These are phyloP conservation scores for Lutjanus erythropterus DNA, from an alignment of 2,113 vertebrate genomes.

Conservation along the genomic window DNA sequence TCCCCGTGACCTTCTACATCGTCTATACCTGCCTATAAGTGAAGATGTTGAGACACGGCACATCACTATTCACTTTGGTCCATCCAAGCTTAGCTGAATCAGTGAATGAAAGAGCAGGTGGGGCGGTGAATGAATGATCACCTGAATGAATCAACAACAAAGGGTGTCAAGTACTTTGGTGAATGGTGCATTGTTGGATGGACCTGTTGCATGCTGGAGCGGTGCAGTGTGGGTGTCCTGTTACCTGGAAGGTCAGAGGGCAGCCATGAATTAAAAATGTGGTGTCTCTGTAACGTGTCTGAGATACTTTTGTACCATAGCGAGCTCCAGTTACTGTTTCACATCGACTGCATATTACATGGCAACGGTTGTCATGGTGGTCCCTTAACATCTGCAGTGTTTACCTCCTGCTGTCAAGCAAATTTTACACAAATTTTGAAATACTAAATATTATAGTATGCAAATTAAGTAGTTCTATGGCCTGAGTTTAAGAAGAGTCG, in stretches of 20 bases:
- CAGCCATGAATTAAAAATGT: slow-evolving; percentile 74
- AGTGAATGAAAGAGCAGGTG: slow-evolving; percentile 33
- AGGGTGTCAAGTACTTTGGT: slow-evolving; percentile 21
- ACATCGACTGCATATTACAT: neutral
- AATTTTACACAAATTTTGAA: slow-evolving; percentile 9
- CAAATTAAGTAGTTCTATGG: neutral
- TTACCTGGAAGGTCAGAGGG: slow-evolving; percentile 55
- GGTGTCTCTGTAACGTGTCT: slow-evolving; percentile 10
- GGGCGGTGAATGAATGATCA: slow-evolving; percentile 21
- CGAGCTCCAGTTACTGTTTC: slow-evolving; percentile 62
- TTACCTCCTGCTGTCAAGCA: slow-evolving; percentile 2
- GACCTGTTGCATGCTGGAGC: neutral
- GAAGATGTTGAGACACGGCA: too few relatives aligned
- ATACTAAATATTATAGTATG: neutral
- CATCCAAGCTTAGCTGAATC: neutral
- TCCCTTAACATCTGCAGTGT: slow-evolving; percentile 8
- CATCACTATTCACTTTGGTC: neutral
- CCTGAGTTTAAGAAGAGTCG: neutral
- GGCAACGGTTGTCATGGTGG: slow-evolving; percentile 26
- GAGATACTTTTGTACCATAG: slow-evolving; percentile 17
- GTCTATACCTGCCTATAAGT: too few relatives aligned
- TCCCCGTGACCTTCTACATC: too few relatives aligned
- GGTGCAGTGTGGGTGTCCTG: slow-evolving; percentile 33
- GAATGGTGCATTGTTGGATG: slow-evolving; percentile 39
- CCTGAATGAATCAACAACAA: slow-evolving; percentile 31